Evolutionary conservation across 1,140 invertebrate genomes (phyloP).

Genomic region (Euura lappo): DNA sequence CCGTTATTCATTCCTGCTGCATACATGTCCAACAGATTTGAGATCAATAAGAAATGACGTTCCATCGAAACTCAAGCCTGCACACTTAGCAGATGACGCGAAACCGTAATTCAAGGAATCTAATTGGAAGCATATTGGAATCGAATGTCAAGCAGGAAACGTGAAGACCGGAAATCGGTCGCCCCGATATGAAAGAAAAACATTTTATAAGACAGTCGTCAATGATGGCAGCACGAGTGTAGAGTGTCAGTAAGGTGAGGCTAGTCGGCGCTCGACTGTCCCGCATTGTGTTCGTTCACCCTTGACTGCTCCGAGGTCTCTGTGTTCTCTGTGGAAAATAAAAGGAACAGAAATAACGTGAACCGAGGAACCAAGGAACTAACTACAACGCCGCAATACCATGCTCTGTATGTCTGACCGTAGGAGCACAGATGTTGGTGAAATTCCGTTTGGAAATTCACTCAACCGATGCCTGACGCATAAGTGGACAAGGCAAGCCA

Average conservation of each 20-base stretch:
- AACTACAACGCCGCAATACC: conserved; percentile 18
- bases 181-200: background rate
- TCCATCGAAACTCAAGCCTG: too few relatives aligned
- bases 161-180: background rate
- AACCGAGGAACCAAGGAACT: conserved; percentile 11
- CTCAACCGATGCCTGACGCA: conserved; percentile 55
- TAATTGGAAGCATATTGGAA: background rate
- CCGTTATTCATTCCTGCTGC: too few relatives aligned
- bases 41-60: too few relatives aligned
- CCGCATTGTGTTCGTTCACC: conserved; percentile 49
- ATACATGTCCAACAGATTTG: too few relatives aligned
- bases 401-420: conserved; percentile 30
- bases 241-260: background rate
- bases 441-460: conserved; percentile 60
- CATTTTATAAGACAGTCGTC: background rate
- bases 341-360: conserved; percentile 5
- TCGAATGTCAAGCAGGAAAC: background rate
- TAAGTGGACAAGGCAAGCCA: conserved; percentile 61
- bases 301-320: conserved; percentile 34
- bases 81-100: too few relatives aligned
- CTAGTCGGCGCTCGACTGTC: background rate
- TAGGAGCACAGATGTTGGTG: conserved; percentile 56
- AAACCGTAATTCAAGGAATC: background rate
- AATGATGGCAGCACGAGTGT: background rate
- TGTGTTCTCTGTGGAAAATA: background rate